A percentile compares a stretch with the other conserved stretches of the same genome.
These are phyloP conservation scores for Macrotrachela quadricornifera DNA, from an alignment of 1,140 invertebrate genomes.

Conservation along the genomic window DNA sequence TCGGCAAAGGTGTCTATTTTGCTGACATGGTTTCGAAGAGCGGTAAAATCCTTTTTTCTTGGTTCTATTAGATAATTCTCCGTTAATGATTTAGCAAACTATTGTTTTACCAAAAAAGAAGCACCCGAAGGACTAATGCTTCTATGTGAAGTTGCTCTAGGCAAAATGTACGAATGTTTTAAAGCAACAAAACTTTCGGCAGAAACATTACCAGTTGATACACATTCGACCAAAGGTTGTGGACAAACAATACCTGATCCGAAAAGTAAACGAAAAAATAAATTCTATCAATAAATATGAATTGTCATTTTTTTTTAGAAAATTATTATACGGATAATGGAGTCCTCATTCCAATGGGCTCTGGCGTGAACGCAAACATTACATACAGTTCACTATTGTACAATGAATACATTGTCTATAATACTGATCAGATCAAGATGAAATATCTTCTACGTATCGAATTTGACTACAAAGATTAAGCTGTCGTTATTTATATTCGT, in stretches of 20 bases:
- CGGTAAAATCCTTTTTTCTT: too few species aligned
- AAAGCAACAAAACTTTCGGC: slow-evolving; percentile 48
- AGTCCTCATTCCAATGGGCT: slow-evolving; percentile 54
- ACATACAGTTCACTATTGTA: slow-evolving; percentile 44
- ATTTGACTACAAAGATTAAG: too few species aligned
- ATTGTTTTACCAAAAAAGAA: slow-evolving; percentile 53
- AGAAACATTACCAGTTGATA: slow-evolving; percentile 50
- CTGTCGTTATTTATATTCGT: too few species aligned
- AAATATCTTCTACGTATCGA: too few species aligned
- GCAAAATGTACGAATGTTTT: slow-evolving; percentile 56
- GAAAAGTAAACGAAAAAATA: too few species aligned
- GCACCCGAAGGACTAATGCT: slow-evolving; percentile 59
- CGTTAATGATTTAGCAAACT: too few species aligned
- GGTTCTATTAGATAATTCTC: too few species aligned
- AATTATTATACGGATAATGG: too few species aligned
- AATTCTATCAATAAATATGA: too few species aligned
- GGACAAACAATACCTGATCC: slow-evolving; percentile 3
- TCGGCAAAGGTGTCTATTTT: slow-evolving; percentile 71
- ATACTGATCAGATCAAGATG: too few species aligned
- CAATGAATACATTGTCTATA: too few species aligned
- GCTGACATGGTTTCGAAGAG: slow-evolving; percentile 97
- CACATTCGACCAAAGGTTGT: slow-evolving; percentile 53
- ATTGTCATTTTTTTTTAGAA: too few species aligned
- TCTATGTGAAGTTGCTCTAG: slow-evolving; percentile 82
- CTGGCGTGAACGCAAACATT: slow-evolving; percentile 27